Percentiles rank a stretch among this genome's conserved stretches.
These are phyloP conservation scores for Melanophora roralis DNA, from an alignment of 2,888 invertebrate genomes.

Conservation along the genomic window DNA sequence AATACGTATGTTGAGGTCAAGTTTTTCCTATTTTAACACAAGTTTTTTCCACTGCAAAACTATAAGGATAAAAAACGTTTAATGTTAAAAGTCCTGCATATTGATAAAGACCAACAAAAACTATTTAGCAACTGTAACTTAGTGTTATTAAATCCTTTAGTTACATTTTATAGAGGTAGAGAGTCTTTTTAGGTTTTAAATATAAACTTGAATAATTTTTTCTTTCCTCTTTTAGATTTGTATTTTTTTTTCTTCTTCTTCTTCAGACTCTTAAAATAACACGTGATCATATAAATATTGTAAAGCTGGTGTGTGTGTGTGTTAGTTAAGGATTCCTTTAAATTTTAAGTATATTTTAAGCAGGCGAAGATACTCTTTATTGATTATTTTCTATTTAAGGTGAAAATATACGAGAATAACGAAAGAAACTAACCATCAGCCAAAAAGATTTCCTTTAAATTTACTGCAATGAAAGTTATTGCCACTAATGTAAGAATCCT, in stretches of 20 bases:
- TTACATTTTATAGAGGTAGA: constrained; percentile 1
- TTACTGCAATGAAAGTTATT: constrained; percentile 14
- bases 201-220: constrained; percentile 23
- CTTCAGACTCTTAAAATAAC: not conserved
- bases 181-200: constrained; percentile 11
- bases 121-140: constrained; percentile 41
- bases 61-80: not conserved
- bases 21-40: not conserved
- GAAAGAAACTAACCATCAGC: not conserved
- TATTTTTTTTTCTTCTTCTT: not conserved
- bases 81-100: not conserved
- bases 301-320: too few species aligned
- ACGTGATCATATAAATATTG: too few species aligned
- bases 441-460: not conserved
- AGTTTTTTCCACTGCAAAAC: not conserved
- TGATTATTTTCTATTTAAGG: constrained; percentile 6
- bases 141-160: constrained; percentile 40
- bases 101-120: not conserved
- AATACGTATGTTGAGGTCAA: constrained; percentile 53
- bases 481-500: not conserved
- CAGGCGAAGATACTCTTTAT: constrained; percentile 10
- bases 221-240: not conserved
- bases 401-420: constrained; percentile 17
- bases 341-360: constrained; percentile 10
- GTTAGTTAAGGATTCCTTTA: not conserved